Percentiles rank a stretch among this genome's conserved stretches.
These are phyloP conservation scores for Anoplolepis gracilipes DNA, from an alignment of 1,140 invertebrate species.

Conservation along the genomic window DNA sequence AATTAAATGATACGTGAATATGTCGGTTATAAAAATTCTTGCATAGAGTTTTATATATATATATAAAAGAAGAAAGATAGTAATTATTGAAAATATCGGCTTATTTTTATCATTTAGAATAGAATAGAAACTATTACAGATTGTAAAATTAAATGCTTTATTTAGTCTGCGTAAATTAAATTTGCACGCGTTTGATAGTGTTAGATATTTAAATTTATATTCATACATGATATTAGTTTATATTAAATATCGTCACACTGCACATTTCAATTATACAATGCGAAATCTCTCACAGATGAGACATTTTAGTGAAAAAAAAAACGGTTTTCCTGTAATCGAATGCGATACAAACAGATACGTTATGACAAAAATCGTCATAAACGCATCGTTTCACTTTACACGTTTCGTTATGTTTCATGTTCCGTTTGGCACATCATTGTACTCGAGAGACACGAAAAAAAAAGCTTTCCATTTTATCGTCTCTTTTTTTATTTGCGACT, in stretches of 20 bases:
- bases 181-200: background rate
- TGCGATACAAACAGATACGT: background rate
- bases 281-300: background rate
- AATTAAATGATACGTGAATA: background rate
- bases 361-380: background rate
- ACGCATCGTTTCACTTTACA: background rate
- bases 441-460: background rate
- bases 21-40: background rate
- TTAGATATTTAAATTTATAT: background rate
- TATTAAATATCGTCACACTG: background rate
- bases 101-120: no score
- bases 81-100: background rate
- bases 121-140: no score
- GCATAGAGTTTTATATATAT: background rate
- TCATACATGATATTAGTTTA: background rate
- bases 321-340: background rate
- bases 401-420: background rate
- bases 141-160: background rate
- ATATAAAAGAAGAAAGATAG: background rate
- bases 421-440: background rate
- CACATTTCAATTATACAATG: background rate
- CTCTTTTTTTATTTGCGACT: slow-evolving; percentile 13
- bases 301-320: background rate
- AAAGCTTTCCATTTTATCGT: background rate
- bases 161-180: background rate